Evolutionary conservation across 2,797 vertebrate species (phyloP).

Genomic region (Euphonia xanthogaster): DNA sequence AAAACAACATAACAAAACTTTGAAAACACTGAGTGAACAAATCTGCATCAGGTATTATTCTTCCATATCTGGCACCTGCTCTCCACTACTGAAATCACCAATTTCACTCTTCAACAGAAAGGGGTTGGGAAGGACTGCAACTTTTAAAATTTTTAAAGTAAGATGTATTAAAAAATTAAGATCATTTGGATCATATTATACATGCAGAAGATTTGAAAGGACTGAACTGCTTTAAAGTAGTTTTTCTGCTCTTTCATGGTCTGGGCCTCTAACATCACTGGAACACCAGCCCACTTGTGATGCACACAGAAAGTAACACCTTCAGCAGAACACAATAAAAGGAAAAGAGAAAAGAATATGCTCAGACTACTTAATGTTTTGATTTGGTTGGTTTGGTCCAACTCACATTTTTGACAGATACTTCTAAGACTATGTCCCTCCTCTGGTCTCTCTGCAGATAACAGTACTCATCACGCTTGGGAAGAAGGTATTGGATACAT

Average conservation of each 20-base stretch:
- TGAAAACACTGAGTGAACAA: not conserved
- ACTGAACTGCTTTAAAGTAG: not conserved
- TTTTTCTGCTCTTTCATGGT: not conserved
- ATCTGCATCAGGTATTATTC: not conserved
- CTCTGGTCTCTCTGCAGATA: not conserved
- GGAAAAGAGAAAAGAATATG: not conserved
- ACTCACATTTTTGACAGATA: not conserved
- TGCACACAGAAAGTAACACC: not conserved
- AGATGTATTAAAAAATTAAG: not conserved
- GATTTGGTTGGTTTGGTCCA: not conserved
- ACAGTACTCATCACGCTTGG: not conserved
- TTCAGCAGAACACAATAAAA: not conserved
- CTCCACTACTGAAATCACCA: not conserved
- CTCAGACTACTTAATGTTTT: not conserved
- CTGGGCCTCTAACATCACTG: not conserved
- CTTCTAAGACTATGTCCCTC: not conserved
- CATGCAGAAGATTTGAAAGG: not conserved
- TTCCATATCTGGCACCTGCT: not conserved
- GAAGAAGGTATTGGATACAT: rapidly evolving
- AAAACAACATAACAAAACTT: not conserved
- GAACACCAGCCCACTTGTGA: not conserved
- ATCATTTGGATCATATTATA: not conserved
- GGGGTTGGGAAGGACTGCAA: not conserved
- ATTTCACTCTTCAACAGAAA: not conserved
- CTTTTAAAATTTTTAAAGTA: not conserved